Conservation (phyloP, 1,140 invertebrate species). For the Drosophila pseudoananassae region DNA sequence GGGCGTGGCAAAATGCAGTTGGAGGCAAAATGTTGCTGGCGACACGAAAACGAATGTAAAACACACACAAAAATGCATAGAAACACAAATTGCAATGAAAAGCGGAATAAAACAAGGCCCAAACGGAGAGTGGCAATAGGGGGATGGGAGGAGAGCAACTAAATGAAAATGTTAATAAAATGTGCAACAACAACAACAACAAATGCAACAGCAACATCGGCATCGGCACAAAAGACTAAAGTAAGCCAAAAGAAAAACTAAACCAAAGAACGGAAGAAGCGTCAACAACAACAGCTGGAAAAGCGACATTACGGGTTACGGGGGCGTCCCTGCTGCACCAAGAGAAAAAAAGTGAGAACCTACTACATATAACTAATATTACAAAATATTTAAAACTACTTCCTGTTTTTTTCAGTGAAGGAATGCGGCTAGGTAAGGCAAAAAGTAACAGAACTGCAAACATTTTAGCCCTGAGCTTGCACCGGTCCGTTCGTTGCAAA, state of each 20-base stretch:
- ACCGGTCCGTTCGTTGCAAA: conserved; percentile 35
- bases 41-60: conserved; percentile 82
- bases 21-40: conserved; percentile 52
- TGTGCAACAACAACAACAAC: conserved; percentile 67
- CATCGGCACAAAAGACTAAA: conserved; percentile 52
- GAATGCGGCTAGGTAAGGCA: conserved; percentile 7
- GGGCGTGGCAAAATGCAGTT: conserved; percentile 41
- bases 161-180: conserved; percentile 83
- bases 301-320: conserved; percentile 6
- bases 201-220: conserved; percentile 32
- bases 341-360: too few relatives aligned
- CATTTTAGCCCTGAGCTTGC: conserved; percentile 35
- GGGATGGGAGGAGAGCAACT: conserved; percentile 40
- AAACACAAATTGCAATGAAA: conserved; percentile 82
- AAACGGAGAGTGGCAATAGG: conserved; percentile 9
- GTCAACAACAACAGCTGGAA: conserved; percentile 54
- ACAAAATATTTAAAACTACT: background rate
- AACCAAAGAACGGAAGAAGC: conserved; percentile 79
- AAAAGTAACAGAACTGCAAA: conserved; percentile 43
- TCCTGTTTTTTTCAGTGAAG: background rate
- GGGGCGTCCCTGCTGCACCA: background rate
- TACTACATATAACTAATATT: too few relatives aligned
- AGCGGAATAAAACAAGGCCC: conserved; percentile 62
- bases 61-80: conserved; percentile 82
- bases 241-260: conserved; percentile 79